These are phyloP conservation scores for Mobula hypostoma DNA, from an alignment of 2,113 vertebrate genomes.

Conservation along the genomic window DNA sequence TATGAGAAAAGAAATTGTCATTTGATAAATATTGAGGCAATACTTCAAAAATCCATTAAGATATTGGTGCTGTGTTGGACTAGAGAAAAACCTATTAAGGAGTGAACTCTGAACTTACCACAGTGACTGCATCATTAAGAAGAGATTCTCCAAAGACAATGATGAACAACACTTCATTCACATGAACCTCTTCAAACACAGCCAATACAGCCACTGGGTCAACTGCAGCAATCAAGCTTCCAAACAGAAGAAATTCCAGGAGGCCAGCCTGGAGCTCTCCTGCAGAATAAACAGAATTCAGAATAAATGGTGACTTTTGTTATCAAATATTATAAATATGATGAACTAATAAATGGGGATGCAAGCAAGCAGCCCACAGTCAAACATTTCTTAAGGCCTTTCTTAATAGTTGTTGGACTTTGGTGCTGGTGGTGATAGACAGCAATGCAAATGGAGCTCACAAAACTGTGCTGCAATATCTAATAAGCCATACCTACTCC, in stretches of 20 bases:
- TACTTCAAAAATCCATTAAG: not conserved
- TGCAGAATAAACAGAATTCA: slow-evolving; percentile 45
- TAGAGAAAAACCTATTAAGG: not conserved
- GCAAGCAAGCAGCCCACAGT: not conserved
- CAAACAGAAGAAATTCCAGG: slow-evolving; percentile 87
- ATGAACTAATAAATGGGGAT: not conserved
- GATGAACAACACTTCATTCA: slow-evolving; percentile 96
- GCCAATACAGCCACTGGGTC: slow-evolving; percentile 93
- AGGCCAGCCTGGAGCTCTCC: slow-evolving; percentile 65
- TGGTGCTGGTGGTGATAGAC: too few species aligned
- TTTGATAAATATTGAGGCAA: not conserved
- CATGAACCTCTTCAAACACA: slow-evolving; percentile 94
- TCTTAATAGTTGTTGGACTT: not conserved
- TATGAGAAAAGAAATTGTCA: too few species aligned
- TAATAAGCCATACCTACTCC: not conserved
- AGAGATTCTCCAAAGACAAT: slow-evolving; percentile 94
- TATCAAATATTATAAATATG: too few species aligned
- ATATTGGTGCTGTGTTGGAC: not conserved
- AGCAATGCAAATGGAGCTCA: not conserved
- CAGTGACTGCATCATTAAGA: slow-evolving; percentile 92
- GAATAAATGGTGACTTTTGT: not conserved
- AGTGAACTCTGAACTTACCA: slow-evolving; percentile 59
- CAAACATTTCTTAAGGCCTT: not conserved
- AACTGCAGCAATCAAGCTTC: slow-evolving; percentile 86
- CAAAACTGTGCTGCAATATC: not conserved